These are phyloP conservation scores for Meloidogyne floridensis DNA, from an alignment of 1,140 invertebrate species.

Conservation along the genomic window DNA sequence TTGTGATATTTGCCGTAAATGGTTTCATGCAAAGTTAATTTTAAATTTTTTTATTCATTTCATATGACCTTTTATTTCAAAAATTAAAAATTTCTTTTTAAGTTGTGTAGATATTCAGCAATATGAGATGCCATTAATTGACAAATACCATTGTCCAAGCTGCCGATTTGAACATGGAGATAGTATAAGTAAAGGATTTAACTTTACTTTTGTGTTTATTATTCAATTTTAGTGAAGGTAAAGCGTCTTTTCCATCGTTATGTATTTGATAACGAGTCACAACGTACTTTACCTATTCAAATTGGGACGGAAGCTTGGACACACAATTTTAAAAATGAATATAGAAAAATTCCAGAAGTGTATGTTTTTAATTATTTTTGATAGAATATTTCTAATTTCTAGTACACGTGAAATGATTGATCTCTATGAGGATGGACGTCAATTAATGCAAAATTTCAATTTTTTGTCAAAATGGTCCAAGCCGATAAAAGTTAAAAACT, in stretches of 20 bases:
- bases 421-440: neutral
- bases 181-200: slow-evolving; percentile 27
- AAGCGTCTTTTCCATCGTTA: slow-evolving; percentile 25
- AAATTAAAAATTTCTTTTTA: slow-evolving; percentile 3
- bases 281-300: slow-evolving; percentile 26
- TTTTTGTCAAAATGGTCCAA: neutral
- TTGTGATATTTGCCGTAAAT: slow-evolving; percentile 58
- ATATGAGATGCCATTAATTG: slow-evolving; percentile 86
- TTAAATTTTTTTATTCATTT: neutral
- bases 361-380: slow-evolving; percentile 15
- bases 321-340: slow-evolving; percentile 21
- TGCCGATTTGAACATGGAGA: slow-evolving; percentile 19
- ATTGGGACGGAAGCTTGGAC: slow-evolving; percentile 35
- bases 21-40: slow-evolving; percentile 77
- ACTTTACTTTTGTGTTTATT: neutral
- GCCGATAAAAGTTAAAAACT: slow-evolving; percentile 20
- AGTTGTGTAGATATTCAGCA: slow-evolving; percentile 85
- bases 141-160: slow-evolving; percentile 59
- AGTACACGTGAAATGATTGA: slow-evolving; percentile 4
- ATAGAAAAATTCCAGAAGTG: slow-evolving; percentile 21
- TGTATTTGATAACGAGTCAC: slow-evolving; percentile 24
- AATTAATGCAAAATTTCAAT: slow-evolving; percentile 18
- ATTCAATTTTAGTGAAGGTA: slow-evolving; percentile 17
- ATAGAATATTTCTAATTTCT: neutral
- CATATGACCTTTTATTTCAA: neutral